phyloP scores from a whole-genome alignment of 1,140 invertebrate genomes.

The Chironomus striatipennis region DNA sequence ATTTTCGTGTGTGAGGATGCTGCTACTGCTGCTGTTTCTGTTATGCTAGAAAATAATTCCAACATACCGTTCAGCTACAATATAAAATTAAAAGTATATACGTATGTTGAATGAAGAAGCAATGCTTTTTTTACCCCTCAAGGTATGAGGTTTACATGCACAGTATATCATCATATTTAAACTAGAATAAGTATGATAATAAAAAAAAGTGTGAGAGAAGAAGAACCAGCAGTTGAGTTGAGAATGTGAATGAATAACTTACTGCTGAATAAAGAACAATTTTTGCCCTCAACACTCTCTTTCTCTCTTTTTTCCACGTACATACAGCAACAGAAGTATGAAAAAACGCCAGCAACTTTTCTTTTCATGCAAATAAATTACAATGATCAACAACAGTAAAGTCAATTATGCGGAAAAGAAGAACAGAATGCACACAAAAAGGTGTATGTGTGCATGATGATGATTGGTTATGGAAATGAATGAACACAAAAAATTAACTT shows the following conservation, averaged over 20 bases:
- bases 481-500: neutral
- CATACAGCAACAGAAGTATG: no score
- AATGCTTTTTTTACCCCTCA: neutral
- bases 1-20: neutral
- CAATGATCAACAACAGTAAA: conserved; percentile 13
- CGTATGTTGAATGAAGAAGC: neutral
- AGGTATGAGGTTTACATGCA: neutral
- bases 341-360: neutral
- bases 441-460: neutral
- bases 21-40: neutral
- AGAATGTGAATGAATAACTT: conserved; percentile 8
- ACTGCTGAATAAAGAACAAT: neutral
- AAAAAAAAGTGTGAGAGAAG: neutral
- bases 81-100: conserved; percentile 4
- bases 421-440: neutral
- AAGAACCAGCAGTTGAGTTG: neutral
- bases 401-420: conserved; percentile 12
- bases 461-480: neutral
- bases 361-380: conserved; percentile 15
- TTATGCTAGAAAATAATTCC: neutral
- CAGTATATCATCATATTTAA: neutral
- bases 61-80: neutral
- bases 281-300: neutral
- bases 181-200: neutral
- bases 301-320: neutral